Evolutionary conservation across 2,888 invertebrate genomes (phyloP).

Genomic region (Mallateleia sp.): DNA sequence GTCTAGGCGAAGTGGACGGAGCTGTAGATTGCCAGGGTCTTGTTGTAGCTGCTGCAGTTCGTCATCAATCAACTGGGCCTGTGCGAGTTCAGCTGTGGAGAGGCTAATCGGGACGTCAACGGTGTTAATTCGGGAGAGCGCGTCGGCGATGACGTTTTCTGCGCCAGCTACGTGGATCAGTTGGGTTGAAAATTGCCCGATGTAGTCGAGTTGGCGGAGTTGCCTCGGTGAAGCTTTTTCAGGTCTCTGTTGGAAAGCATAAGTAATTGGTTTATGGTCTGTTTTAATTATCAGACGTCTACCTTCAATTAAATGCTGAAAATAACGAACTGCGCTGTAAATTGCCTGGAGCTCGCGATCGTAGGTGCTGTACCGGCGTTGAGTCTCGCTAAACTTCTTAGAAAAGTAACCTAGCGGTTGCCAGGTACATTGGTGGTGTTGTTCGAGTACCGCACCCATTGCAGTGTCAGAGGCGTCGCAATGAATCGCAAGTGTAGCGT

Average conservation of each 20-base stretch:
- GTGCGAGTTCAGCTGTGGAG: background rate
- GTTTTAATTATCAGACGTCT: background rate
- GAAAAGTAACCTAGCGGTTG: conserved; percentile 25
- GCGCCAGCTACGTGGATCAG: background rate
- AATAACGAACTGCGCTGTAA: background rate
- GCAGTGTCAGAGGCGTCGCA: conserved; percentile 13
- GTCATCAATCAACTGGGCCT: background rate
- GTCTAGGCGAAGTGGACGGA: background rate
- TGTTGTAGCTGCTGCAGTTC: background rate
- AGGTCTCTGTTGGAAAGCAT: conserved; percentile 6
- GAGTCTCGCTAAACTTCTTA: background rate
- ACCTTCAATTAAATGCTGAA: background rate
- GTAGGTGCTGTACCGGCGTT: conserved; percentile 17
- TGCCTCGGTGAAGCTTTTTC: conserved; percentile 6
- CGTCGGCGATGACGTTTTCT: conserved; percentile 1
- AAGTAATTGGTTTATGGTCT: conserved; percentile 7
- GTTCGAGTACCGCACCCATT: conserved; percentile 30
- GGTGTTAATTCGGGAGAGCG: background rate
- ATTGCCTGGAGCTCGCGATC: conserved; percentile 18
- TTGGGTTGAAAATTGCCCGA: conserved; percentile 6
- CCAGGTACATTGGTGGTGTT: background rate
- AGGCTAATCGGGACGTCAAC: conserved; percentile 22
- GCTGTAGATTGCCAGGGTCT: background rate
- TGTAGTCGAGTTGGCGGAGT: background rate
- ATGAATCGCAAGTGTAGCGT: conserved; percentile 5